Conservation (phyloP, 64 coral and sea anemone species). For the Stylophora pistillata region DNA sequence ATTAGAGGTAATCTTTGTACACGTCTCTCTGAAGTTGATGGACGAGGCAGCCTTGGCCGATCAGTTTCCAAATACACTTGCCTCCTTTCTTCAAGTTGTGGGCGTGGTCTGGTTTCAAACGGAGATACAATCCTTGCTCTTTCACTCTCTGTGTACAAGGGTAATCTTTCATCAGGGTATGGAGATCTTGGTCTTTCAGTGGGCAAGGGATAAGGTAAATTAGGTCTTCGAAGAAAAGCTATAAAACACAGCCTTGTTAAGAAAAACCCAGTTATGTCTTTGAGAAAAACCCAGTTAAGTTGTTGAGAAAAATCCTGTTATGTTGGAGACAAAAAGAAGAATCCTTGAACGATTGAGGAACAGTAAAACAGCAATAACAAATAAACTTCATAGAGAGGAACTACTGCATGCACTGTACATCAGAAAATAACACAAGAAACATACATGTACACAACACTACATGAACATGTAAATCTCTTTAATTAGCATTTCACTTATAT, state of each 20-base stretch:
- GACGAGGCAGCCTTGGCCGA: not conserved
- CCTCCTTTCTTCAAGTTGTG: slow-evolving; percentile 12
- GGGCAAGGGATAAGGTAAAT: not conserved
- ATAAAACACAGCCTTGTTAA: not conserved
- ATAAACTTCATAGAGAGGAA: too few species aligned
- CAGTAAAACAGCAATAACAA: too few species aligned
- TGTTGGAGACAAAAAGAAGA: too few species aligned
- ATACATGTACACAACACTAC: too few species aligned
- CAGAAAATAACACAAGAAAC: too few species aligned
- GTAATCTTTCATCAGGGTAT: not conserved
- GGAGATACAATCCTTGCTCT: not conserved
- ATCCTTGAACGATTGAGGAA: too few species aligned
- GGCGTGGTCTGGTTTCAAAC: not conserved
- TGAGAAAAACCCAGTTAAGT: too few species aligned
- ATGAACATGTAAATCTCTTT: too few species aligned
- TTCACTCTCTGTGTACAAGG: not conserved
- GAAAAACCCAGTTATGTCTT: not conserved
- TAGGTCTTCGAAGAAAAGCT: slow-evolving; percentile 21
- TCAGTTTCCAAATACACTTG: not conserved
- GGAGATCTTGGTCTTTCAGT: not conserved
- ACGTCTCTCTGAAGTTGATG: not conserved
- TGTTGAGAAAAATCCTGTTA: too few species aligned
- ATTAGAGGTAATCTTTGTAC: not conserved
- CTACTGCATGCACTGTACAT: too few species aligned
- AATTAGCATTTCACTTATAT: too few species aligned